Conservation (phyloP, 2,888 invertebrate genomes). For the Tipula confusa region DNA sequence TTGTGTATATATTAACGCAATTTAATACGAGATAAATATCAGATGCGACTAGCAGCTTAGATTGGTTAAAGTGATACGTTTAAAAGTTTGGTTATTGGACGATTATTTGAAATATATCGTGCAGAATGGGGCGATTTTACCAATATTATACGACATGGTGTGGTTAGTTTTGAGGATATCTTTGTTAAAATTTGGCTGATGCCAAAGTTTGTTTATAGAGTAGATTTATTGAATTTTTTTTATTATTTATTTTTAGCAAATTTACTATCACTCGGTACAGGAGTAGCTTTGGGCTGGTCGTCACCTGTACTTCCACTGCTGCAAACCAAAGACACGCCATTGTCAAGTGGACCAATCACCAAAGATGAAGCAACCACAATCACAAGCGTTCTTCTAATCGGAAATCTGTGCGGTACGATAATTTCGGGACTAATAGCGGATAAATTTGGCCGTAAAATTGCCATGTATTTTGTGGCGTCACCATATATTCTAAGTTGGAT, state of each 20-base stretch:
- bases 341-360: conserved; percentile 43
- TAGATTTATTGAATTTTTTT: too few species aligned
- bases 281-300: conserved; percentile 46
- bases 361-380: conserved; percentile 45
- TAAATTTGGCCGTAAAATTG: conserved; percentile 33
- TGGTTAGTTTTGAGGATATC: background rate
- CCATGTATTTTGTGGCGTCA: conserved; percentile 31
- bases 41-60: background rate
- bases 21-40: background rate
- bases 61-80: background rate
- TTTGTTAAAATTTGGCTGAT: too few species aligned
- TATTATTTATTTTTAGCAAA: conserved; percentile 39
- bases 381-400: conserved; percentile 40
- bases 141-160: background rate
- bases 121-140: background rate
- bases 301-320: conserved; percentile 45
- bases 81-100: background rate
- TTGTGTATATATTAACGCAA: background rate
- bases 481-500: conserved; percentile 33
- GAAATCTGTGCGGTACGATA: conserved; percentile 32
- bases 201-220: too few species aligned
- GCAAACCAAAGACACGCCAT: conserved; percentile 40
- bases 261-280: conserved; percentile 44
- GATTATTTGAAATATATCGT: too few species aligned
- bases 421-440: conserved; percentile 33